Percentiles rank a stretch among this genome's conserved stretches.
Conservation (phyloP, 2,888 invertebrate genomes). For the Torymus auratus region DNA sequence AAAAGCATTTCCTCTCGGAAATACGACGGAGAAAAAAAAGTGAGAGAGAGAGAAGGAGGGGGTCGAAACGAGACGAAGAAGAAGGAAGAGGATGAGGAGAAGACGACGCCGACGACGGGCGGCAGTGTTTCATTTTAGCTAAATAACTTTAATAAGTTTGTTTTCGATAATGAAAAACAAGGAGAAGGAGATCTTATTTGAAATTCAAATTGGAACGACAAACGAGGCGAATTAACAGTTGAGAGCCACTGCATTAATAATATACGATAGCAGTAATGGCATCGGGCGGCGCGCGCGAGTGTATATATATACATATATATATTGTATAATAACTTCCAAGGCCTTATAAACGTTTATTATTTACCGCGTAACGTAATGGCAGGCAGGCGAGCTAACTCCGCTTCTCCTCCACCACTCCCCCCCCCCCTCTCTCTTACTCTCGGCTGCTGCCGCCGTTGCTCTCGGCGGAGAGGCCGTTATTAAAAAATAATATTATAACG, state of each 20-base stretch:
- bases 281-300: constrained; percentile 75
- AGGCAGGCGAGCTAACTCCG: constrained; percentile 68
- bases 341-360: constrained; percentile 77
- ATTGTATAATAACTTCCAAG: constrained; percentile 77
- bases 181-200: constrained; percentile 51
- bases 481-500: constrained; percentile 74
- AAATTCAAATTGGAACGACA: constrained; percentile 59
- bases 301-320: constrained; percentile 65
- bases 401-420: constrained; percentile 62
- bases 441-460: constrained; percentile 10
- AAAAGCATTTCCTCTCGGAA: neutral
- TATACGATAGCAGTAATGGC: constrained; percentile 76
- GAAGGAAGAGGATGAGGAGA: too few species aligned
- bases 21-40: neutral
- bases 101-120: neutral
- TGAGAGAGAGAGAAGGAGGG: neutral
- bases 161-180: constrained; percentile 54
- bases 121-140: constrained; percentile 13
- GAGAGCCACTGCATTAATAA: constrained; percentile 77
- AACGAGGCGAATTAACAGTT: constrained; percentile 62
- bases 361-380: constrained; percentile 76
- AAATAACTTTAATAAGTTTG: constrained; percentile 54
- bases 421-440: constrained; percentile 37
- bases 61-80: neutral
- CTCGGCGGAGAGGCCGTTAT: constrained; percentile 68